These are phyloP conservation scores for Oreochromis grahami DNA, from an alignment of 2,797 vertebrate genomes.

Conservation along the genomic window DNA sequence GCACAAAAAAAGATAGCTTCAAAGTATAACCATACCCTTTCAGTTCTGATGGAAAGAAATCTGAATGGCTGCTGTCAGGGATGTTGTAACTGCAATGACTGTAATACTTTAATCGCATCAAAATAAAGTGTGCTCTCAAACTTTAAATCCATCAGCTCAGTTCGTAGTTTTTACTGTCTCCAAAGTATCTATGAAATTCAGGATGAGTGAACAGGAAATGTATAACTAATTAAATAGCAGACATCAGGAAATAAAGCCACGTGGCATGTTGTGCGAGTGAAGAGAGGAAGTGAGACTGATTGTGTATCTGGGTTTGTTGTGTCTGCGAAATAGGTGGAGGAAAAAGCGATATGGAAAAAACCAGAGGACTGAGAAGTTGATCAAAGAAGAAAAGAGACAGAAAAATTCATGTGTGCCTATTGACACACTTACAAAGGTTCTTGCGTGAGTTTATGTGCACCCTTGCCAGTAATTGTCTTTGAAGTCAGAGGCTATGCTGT, in stretches of 20 bases:
- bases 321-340: background rate
- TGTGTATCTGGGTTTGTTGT: background rate
- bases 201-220: conserved; percentile 32
- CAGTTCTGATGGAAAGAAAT: background rate
- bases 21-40: background rate
- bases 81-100: background rate
- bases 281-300: background rate
- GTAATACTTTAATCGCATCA: background rate
- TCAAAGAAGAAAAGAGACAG: conserved; percentile 29
- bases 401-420: conserved; percentile 33
- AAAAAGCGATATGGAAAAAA: background rate
- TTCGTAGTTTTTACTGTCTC: background rate
- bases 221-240: conserved; percentile 51
- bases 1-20: background rate
- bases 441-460: conserved; percentile 11
- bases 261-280: conserved; percentile 15
- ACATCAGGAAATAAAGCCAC: conserved; percentile 35
- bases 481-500: conserved; percentile 50
- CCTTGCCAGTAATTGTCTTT: conserved; percentile 38
- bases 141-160: conserved; percentile 6
- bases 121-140: background rate
- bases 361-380: conserved; percentile 7
- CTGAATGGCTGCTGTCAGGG: background rate
- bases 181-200: background rate
- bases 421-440: conserved; percentile 27